Evolutionary conservation across 2,113 vertebrate species (phyloP), one percentile per base, ranked within the genome.

Genomic region (Pterocles gutturalis): DNA sequence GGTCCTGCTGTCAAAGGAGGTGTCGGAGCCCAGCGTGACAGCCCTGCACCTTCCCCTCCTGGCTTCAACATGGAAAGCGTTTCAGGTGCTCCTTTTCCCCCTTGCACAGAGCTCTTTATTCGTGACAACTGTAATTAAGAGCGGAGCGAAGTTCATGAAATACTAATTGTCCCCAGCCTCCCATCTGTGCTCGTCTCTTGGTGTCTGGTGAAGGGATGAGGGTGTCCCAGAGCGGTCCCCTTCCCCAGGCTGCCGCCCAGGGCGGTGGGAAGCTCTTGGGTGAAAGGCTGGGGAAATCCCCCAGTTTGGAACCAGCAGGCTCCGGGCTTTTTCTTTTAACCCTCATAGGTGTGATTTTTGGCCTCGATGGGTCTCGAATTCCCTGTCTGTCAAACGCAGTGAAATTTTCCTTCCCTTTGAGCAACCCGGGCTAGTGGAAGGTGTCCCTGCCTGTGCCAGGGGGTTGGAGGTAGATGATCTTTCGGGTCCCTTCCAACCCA

Each of bases 191-290:
- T 11, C 41, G 25, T 45, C 29, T 29, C 43, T 55, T 21, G 33
- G 38, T 64, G 48, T 26, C 75, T n/a, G 36, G 17, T 29, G 65
- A 64, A 64, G 49, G 69, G 43, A 20, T 14, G 49, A 31, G 31
- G 17, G 17, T 55, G 21, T 55, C 38, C 61, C n/a, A 24, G 5
- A 65, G 36, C 0, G 0, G n/a, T 45, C 38, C 34, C 1, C 1
- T 19, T 55, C 31, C 48, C 49, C 17, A 5, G 28, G 25, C 38
- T 29, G 55, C 64, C 58, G 64, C 71, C 13, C 6, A 4, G 41
- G 51, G 53, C 0, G 9, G 21, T 29, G 45, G 57, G 20, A 53
- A 31, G n/a, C 38, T 83, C 38, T 29, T 24, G 29, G 62, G 25
- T 6, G n/a, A 38, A 26, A 70, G 4, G 17, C 22, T 31, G 69